Evolutionary conservation across 2,797 vertebrate species (phyloP).

Genomic region (Bovichtus diacanthus): DNA sequence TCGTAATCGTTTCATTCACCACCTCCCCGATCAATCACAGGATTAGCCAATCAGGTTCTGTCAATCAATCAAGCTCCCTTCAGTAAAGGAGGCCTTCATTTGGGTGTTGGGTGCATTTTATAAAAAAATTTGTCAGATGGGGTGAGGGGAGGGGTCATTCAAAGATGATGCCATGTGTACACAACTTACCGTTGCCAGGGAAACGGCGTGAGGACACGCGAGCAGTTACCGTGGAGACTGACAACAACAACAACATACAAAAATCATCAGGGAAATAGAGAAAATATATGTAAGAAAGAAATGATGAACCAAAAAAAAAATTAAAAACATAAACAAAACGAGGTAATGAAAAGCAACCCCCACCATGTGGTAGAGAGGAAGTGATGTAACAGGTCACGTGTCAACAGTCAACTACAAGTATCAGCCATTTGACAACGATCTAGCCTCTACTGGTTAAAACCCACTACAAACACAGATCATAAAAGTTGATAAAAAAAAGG

Average conservation of each 20-base stretch:
- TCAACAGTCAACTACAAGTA: constrained; percentile 73
- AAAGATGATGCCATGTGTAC: constrained; percentile 90
- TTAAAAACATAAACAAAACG: constrained; percentile 74
- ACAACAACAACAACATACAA: constrained; percentile 91
- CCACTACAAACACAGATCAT: constrained; percentile 59
- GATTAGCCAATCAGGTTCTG: constrained; percentile 80
- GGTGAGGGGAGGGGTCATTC: constrained; percentile 85
- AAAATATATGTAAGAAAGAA: constrained; percentile 88
- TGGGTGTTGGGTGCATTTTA: constrained; percentile 78
- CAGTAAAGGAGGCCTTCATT: constrained; percentile 73
- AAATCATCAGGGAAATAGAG: constrained; percentile 91
- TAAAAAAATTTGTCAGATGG: constrained; percentile 74
- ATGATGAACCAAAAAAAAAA: constrained; percentile 81
- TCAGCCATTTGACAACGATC: constrained; percentile 66
- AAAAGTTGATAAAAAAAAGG: constrained; percentile 39
- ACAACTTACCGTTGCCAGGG: constrained; percentile 91
- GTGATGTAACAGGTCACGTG: constrained; percentile 77
- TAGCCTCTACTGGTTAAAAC: constrained; percentile 59
- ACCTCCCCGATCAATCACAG: constrained; percentile 81
- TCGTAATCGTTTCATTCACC: constrained; percentile 79
- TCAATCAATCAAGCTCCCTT: constrained; percentile 65
- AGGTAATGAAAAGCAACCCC: constrained; percentile 82
- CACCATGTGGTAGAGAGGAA: constrained; percentile 77
- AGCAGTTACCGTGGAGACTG: constrained; percentile 92
- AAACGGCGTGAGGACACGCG: constrained; percentile 91